Evolutionary conservation across 2,888 invertebrate genomes (phyloP), one percentile per base, ranked within the genome.

Genomic region (Argyra leucocephala): DNA sequence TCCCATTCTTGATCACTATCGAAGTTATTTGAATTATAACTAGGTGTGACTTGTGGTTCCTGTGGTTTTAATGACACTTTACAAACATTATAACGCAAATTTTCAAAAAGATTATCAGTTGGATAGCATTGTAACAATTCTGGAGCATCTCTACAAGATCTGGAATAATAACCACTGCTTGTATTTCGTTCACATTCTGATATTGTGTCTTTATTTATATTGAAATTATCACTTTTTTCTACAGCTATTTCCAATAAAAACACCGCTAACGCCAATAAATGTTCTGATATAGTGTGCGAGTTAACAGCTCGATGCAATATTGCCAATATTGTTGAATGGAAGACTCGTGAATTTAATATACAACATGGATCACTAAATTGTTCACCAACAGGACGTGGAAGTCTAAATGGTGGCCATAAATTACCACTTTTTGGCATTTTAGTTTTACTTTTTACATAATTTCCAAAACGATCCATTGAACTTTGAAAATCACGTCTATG

Each of bases 401-500:
- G 81, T 64, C 90, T 81, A 77, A 89, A 92, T 0, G 93, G 93
- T 61, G 93, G 92, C 93, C 93, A 93, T 0, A 87, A 84, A 67
- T 84, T 83, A 2, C 82, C 82, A 67, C 81, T 81, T 57, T 80
- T 80, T 61, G 83, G 82, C 74, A 85, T 82, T 74, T 85, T 84
- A 2, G 85, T 84, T 62, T 83, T 81, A 69, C 85, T 84, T 67
- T 84, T 83, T 0, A 86, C 84, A 74, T 89, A 92, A 71, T 91
- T 87, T 0, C 91, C 89, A 76, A 91, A 97, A 72, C 96, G 84
- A 80, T 98, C 96, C 87, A 96, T 88, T 18, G 96, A 92, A 12
- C 90, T 88, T 79, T 97, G 96, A 79, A 94, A 96, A 78, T 98
- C 96, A 69, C 92, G 84, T 63, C 94, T 82, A 79, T 96, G 95